These are phyloP conservation scores for Leguminivora glycinivorella DNA, from an alignment of 1,140 invertebrate species.

Conservation along the genomic window DNA sequence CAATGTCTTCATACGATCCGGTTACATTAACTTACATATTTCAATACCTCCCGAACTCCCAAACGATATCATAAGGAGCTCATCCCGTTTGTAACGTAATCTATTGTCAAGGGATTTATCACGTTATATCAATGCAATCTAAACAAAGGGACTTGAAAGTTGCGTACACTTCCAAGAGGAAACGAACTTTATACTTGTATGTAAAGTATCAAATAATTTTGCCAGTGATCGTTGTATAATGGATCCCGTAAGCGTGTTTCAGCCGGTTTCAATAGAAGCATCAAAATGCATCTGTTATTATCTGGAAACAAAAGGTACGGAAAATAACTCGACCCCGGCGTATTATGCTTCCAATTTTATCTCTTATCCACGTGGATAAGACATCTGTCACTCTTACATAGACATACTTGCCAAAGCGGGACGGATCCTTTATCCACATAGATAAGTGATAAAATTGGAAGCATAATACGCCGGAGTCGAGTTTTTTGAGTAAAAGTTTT, in stretches of 20 bases:
- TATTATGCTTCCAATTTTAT: too few species aligned
- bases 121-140: not conserved
- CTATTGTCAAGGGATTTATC: conserved; percentile 6
- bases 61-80: not conserved
- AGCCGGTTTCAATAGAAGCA: conserved; percentile 1
- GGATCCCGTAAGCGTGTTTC: not conserved
- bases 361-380: too few species aligned
- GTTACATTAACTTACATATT: not conserved
- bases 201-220: not conserved
- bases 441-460: too few species aligned
- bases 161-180: not conserved
- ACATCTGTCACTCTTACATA: too few species aligned
- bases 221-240: not conserved
- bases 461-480: too few species aligned
- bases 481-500: too few species aligned
- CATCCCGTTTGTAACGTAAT: not conserved
- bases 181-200: not conserved
- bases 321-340: not conserved
- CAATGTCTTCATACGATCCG: not conserved
- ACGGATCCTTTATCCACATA: too few species aligned
- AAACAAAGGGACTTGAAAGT: not conserved
- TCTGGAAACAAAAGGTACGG: not conserved
- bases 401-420: too few species aligned
- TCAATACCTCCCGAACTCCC: not conserved
- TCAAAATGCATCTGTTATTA: conserved; percentile 10